Evolutionary conservation across 1,140 invertebrate species (phyloP).

Genomic region (Lanistes nyassanus): DNA sequence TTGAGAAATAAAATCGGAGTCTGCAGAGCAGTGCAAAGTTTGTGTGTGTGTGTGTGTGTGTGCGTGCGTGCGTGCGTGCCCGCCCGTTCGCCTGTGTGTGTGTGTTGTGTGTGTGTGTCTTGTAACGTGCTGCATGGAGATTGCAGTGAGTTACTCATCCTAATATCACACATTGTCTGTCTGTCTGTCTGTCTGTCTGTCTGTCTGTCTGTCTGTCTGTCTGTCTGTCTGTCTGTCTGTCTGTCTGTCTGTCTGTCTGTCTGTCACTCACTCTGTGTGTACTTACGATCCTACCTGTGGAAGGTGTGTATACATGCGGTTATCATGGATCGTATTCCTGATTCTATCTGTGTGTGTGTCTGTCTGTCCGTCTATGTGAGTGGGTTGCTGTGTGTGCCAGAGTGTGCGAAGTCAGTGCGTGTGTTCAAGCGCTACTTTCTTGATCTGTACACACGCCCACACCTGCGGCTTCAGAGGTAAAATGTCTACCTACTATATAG

Average conservation of each 20-base stretch:
- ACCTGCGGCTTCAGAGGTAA: too few relatives aligned
- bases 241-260: conserved; percentile 35
- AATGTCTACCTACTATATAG: too few relatives aligned
- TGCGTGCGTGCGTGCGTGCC: background rate
- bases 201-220: conserved; percentile 37
- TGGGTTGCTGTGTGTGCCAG: background rate
- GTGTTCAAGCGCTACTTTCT: too few relatives aligned
- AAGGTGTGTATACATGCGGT: background rate
- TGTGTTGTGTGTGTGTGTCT: too few relatives aligned
- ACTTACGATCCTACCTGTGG: too few relatives aligned
- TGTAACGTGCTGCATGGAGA: too few relatives aligned
- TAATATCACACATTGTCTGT: conserved; percentile 26
- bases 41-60: background rate
- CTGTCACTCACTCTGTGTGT: background rate
- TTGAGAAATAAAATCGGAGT: too few relatives aligned
- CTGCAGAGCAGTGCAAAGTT: too few relatives aligned
- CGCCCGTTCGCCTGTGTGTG: too few relatives aligned
- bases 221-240: conserved; percentile 37
- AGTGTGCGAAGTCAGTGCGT: too few relatives aligned
- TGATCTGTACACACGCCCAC: too few relatives aligned
- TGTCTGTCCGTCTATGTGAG: background rate
- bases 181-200: conserved; percentile 37
- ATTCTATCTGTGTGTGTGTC: background rate
- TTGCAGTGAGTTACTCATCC: too few relatives aligned
- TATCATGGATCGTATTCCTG: background rate